Base-by-base conservation (phyloP, 2,888 invertebrate genomes). In the Drosophila lacicola region DNA sequence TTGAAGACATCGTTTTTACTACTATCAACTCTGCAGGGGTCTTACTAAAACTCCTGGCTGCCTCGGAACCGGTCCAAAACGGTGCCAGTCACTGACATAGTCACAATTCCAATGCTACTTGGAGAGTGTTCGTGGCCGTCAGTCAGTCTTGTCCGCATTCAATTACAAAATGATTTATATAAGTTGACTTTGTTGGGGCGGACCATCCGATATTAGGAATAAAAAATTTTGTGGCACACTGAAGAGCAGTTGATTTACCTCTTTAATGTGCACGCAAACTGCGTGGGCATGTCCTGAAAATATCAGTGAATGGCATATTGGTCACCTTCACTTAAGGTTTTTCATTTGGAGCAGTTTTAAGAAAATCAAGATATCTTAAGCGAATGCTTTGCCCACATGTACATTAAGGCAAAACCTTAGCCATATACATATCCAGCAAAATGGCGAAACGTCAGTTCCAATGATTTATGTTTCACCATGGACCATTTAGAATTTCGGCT, bases 91-190 rank as follows among this genome's bases (percentile, higher is more conserved):
- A 10, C 17, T 19, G 39, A 34, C 37, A 29, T n/a, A 33, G n/a
- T 11, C 21, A 51, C 21, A 33, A 21, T 37, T 13, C 21, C 19
- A 33, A 25, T 21, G 10, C n/a, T 46, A 17, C 34, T 53, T 13
- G 42, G 29, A 64, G 44, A 51, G 21, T 21, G 39, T 21, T 42
- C 49, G 45, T 41, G 49, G 53, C 29, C 51, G 58, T 68, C 58
- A 49, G 65, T 66, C 62, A 66, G 60, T 29, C 50, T 42, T 60
- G 64, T 66, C 67, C 78, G 71, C 80, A 84, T 88, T 83, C 84
- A 89, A 90, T 89, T 88, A 77, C 82, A 80, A 84, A 90, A 90
- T 92, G 92, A 92, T 92, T 91, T 92, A 92, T 92, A 80, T 88
- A 84, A 89, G 79, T 89, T 82, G 89, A 85, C 89, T 77, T 74